Evolutionary conservation across 2,797 vertebrate species (phyloP), one percentile per base, ranked within the genome.

Genomic region (Melanotaenia pygmaea): DNA sequence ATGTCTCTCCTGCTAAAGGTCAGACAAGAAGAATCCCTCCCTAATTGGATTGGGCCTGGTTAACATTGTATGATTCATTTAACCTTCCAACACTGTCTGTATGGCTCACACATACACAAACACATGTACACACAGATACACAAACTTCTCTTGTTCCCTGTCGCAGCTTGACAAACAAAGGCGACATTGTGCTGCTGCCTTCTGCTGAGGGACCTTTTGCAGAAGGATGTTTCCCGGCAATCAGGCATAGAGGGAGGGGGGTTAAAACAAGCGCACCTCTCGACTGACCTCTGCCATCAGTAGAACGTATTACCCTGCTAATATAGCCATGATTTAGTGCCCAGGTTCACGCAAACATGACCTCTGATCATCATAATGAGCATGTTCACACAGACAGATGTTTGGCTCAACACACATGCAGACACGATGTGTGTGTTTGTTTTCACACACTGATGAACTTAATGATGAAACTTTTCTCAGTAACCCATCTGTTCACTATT

Each of bases 21-120:
- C 92, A 91, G 80, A 91, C 86, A 79, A 87, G 87, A 93, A 90
- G 87, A 93, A 88, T 89, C 77, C 87, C 83, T 77, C 79, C 77
- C 77, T 93, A 94, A 94, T 94, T 94, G 92, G 93, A 93, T 91
- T 84, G 88, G 74, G 85, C 75, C 83, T 86, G 91, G 89, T 93
- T 93, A 93, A 92, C 91, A 86, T 88, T 82, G 88, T 92, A 85
- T 89, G 89, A 94, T 94, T 93, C 83, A 85, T 93, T 94, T 94
- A 93, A 92, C 89, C 89, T 88, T 80, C 84, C 79, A 67, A 34
- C 89, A 77, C 80, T 81, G 70, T 85, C 77, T 79, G 58, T 26
- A 82, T 34, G 43, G 75, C 80, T 62, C 62, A 53, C 84, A 71
- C 67, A 72, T 50, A 28, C 74, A 59, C 51, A 60, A 73, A 77